Evolutionary conservation across 2,113 vertebrate genomes (phyloP).

Genomic region (Neofelis nebulosa): DNA sequence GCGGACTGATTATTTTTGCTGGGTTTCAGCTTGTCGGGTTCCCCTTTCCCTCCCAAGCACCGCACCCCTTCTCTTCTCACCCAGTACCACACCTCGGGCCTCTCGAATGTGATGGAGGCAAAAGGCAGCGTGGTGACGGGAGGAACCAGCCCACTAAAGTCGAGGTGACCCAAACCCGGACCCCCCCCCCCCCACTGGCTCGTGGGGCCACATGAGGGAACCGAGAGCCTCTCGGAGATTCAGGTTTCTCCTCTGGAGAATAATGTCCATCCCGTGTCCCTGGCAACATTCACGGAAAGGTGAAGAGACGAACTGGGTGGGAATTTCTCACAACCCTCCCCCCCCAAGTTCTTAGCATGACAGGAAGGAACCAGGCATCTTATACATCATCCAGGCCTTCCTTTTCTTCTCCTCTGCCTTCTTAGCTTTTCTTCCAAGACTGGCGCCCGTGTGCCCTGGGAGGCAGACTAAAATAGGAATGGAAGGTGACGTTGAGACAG

Average conservation of each 20-base stretch:
- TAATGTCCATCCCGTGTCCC: neutral
- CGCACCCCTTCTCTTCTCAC: neutral
- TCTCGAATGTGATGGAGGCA: neutral
- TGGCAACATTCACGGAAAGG: neutral
- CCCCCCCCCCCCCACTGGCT: neutral
- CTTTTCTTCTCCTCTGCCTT: neutral
- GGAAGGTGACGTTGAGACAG: neutral
- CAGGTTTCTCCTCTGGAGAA: neutral
- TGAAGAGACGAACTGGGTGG: neutral
- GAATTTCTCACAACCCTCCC: neutral
- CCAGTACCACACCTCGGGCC: neutral
- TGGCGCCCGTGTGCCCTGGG: neutral
- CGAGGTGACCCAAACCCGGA: neutral
- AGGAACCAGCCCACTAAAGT: neutral
- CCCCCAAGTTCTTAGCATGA: neutral
- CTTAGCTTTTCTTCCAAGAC: conserved; percentile 14
- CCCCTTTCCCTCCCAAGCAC: neutral
- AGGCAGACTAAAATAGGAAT: neutral
- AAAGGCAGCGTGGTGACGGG: neutral
- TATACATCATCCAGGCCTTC: neutral
- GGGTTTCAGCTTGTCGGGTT: neutral
- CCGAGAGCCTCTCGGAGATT: neutral
- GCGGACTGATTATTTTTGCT: neutral
- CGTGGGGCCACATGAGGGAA: neutral
- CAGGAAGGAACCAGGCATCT: neutral